Base-by-base conservation (phyloP, 2,888 invertebrate genomes). In the Caenorhabditis afra region DNA sequence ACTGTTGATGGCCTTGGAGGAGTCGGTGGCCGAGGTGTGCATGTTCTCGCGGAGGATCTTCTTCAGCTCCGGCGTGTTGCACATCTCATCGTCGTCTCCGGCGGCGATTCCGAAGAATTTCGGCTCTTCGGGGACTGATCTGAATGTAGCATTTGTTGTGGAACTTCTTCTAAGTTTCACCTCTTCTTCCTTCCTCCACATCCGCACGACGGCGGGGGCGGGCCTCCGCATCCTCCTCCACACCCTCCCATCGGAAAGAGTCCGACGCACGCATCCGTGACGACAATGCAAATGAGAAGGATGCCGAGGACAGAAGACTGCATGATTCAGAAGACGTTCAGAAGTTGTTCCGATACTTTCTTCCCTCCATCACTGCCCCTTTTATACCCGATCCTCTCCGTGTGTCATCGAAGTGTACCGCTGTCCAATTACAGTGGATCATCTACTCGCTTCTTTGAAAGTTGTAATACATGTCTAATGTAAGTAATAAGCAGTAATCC, bases 191-290 rank as follows among this genome's bases (percentile, higher is more conserved):
- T 68, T 55, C 81, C 73, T 52, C 81, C 71, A 50, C 64, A 78
- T 41, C 82, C 81, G 47, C 80, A 75, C 1, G 55, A 41, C 16
- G 78, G 76, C 55, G 79, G 75, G 59, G 79, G 79, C 29, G 81
- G 79, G 50, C 70, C 80, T 41, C 76, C 71, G 49, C 81, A 81
- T 62, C 67, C 66, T 50, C 67, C 66, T 39, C 75, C 29, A 7
- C 29, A 73, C 8, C 81, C 78, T 41, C 81, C 81, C 64, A 64
- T 65, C 41, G 70, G 70, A 44, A 77, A 77, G 8, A 71, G 55
- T 66, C 77, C 77, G 37, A 70, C 70, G 55, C 77, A 77, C n/a
- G 77, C 77, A n/a, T 53, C 70, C 18, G 29, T 10, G 18, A 74
- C 29, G 59, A 59, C 58, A 49, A 66, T 11, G 29, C 59, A 37